Conservation (phyloP, 64 coral and sea anemone species). For the Stichodactyla mertensii region DNA sequence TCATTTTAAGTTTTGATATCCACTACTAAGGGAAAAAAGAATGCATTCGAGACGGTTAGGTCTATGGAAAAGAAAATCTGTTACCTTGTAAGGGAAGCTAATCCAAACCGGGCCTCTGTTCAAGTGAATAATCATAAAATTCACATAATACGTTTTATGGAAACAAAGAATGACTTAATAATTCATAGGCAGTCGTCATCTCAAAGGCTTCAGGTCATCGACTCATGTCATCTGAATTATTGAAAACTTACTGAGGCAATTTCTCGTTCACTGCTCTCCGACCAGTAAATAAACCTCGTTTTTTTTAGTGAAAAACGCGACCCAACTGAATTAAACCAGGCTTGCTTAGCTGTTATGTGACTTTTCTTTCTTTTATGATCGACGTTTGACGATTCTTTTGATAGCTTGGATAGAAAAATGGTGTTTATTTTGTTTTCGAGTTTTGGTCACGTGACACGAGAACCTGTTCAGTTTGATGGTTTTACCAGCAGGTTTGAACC, state of each 20-base stretch:
- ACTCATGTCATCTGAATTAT: slow-evolving; percentile 31
- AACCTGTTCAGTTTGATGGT: slow-evolving; percentile 10
- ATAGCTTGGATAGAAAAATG: not conserved
- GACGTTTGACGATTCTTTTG: not conserved
- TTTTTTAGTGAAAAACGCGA: not conserved
- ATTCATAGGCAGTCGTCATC: slow-evolving; percentile 31
- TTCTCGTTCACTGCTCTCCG: not conserved
- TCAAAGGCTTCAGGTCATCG: slow-evolving; percentile 33
- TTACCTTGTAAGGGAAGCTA: slow-evolving; percentile 35
- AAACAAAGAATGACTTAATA: slow-evolving; percentile 30
- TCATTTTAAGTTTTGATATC: not conserved
- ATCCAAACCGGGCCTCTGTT: slow-evolving; percentile 33
- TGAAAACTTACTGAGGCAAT: slow-evolving; percentile 33
- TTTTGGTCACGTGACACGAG: slow-evolving; percentile 1
- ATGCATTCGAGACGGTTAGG: not conserved
- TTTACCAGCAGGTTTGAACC: not conserved
- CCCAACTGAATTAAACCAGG: not conserved
- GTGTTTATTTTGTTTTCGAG: not conserved
- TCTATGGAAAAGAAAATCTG: not conserved
- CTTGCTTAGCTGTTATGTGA: not conserved
- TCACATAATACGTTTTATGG: slow-evolving; percentile 41
- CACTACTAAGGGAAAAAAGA: not conserved
- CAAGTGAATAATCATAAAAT: slow-evolving; percentile 36
- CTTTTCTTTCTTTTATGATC: not conserved
- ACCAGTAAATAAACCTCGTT: not conserved